phyloP scores from a whole-genome alignment of 2,888 invertebrate genomes.

The Busseola fusca region DNA sequence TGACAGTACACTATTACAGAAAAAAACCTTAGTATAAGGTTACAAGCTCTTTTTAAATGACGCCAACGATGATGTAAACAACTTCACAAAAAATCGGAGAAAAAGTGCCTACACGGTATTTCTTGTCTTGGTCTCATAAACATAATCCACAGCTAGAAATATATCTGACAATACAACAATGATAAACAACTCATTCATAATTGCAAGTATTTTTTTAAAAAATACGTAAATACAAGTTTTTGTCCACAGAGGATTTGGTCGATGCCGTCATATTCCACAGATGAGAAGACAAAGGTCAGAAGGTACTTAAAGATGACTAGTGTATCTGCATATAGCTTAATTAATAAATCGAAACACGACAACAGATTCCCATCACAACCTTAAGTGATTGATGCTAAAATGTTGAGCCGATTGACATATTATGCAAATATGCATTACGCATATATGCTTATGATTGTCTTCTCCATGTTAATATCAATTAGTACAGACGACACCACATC shows the following conservation, averaged over 20 bases:
- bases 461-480: neutral
- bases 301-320: conserved; percentile 21
- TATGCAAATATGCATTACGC: conserved; percentile 23
- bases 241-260: conserved; percentile 20
- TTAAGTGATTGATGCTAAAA: conserved; percentile 26
- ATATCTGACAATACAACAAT: conserved; percentile 34
- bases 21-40: conserved; percentile 20
- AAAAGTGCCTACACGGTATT: conserved; percentile 17
- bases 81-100: conserved; percentile 33
- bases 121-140: conserved; percentile 25
- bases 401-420: conserved; percentile 21
- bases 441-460: conserved; percentile 15
- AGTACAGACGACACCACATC: too few species aligned
- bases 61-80: conserved; percentile 43
- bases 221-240: conserved; percentile 21
- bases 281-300: conserved; percentile 34
- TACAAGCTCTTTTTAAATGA: conserved; percentile 27
- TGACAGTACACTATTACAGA: conserved; percentile 41
- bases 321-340: conserved; percentile 9
- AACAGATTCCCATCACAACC: conserved; percentile 14
- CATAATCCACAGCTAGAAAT: conserved; percentile 16
- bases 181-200: conserved; percentile 37
- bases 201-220: conserved; percentile 11
- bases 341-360: conserved; percentile 38
- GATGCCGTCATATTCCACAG: conserved; percentile 35